Percentiles rank a stretch among this genome's conserved stretches.
These are phyloP conservation scores for Tenthredo amoena DNA, from an alignment of 2,888 invertebrate species.

Conservation along the genomic window DNA sequence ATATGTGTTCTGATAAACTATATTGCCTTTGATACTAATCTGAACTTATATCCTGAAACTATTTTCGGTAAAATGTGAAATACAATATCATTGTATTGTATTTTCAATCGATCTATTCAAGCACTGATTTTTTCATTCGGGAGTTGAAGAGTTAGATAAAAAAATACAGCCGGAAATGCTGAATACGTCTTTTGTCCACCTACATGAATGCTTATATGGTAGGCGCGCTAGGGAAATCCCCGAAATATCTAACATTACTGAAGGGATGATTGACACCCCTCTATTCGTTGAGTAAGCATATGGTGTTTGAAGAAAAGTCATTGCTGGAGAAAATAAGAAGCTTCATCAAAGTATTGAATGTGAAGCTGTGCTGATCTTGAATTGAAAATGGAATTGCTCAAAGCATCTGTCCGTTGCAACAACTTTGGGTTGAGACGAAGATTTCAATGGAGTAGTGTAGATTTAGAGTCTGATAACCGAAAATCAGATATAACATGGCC, in stretches of 20 bases:
- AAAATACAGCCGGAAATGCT: background rate
- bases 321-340: background rate
- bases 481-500: background rate
- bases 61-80: background rate
- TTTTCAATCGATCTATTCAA: background rate
- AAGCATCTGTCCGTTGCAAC: background rate
- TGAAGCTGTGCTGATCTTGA: background rate
- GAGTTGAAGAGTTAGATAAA: background rate
- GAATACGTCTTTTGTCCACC: background rate
- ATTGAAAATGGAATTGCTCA: background rate
- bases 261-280: background rate
- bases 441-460: background rate
- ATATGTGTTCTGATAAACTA: background rate
- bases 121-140: background rate
- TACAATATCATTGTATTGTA: background rate
- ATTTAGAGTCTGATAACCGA: background rate
- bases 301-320: background rate
- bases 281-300: background rate
- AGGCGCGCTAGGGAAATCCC: background rate
- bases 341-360: background rate
- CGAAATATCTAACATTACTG: background rate
- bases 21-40: background rate
- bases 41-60: background rate
- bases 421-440: background rate
- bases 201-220: background rate